phyloP scores from a whole-genome alignment of 2,888 invertebrate genomes.

The Axea sp. region DNA sequence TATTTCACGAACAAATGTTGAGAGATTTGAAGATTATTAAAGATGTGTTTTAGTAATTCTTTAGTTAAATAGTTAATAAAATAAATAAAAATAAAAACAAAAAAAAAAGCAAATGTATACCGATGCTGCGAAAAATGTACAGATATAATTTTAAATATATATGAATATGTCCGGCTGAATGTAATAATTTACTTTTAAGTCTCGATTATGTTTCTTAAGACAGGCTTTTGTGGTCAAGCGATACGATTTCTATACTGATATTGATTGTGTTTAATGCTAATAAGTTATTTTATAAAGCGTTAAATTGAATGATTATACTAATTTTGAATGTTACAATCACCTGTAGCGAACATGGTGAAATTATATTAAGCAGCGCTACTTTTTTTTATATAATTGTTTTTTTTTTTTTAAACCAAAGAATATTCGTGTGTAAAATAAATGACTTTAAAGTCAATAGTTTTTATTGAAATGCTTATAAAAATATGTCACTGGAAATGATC shows the following conservation, averaged over 20 bases:
- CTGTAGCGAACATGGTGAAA: constrained; percentile 9
- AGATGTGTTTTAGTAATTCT: constrained; percentile 28
- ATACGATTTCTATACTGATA: too few species aligned
- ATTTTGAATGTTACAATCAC: constrained; percentile 45
- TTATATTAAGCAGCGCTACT: too few species aligned
- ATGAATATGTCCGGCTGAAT: constrained; percentile 8
- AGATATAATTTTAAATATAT: constrained; percentile 32
- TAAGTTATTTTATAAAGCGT: constrained; percentile 27
- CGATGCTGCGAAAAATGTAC: constrained; percentile 26
- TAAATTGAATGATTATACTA: constrained; percentile 20
- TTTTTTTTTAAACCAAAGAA: constrained; percentile 39
- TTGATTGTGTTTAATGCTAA: constrained; percentile 9
- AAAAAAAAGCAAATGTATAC: constrained; percentile 33
- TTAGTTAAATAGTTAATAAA: constrained; percentile 5
- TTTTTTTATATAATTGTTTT: constrained; percentile 43
- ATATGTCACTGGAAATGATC: too few species aligned
- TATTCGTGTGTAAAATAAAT: too few species aligned
- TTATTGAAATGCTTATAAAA: too few species aligned
- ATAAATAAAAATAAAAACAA: neutral
- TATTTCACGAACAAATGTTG: constrained; percentile 30
- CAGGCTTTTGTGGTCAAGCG: constrained; percentile 11
- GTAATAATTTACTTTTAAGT: constrained; percentile 24
- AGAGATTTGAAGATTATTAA: constrained; percentile 25
- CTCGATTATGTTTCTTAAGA: constrained; percentile 26
- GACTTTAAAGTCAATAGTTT: too few species aligned